Base-by-base conservation (phyloP, 2,888 invertebrate species). In the Anthophora plumipes region DNA sequence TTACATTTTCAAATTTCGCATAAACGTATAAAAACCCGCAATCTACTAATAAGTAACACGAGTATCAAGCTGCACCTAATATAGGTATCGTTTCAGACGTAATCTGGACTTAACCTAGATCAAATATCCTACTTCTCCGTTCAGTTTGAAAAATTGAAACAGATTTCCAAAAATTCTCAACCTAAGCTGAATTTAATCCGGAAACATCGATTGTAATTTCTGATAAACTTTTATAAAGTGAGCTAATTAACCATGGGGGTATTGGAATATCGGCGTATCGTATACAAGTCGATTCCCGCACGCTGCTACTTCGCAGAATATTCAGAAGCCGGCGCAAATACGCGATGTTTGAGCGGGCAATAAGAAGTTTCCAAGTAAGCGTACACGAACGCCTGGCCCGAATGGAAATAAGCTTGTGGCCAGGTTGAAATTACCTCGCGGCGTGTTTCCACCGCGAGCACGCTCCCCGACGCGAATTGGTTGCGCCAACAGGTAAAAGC, bases 331-430 rank as follows among this genome's bases (percentile, higher is more conserved):
- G 17, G 20, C 25, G 57, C 41, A 39, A 67, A 57, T 31, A 50
- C 50, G 0, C 8, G 50, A 50, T n/a, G 66, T 39, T 66, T 54
- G 60, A 60, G n/a, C 25, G n/a, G 43, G n/a, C 52, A 54, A 60
- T 66, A 39, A 60, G 54, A 72, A 77, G 46, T 72, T 72, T 46
- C 31, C 71, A 17, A 66, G 71, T 46, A 54, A 50, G 20, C 50
- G 63, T 41, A 39, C 52, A 37, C 17, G 72, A 48, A 43, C n/a
- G 31, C 17, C 5, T 17, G 63, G 46, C 14, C 20, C 48, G 70
- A 64, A 73, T 66, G 73, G 57, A 59, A 73, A 59, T 73, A 73
- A 73, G 66, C 48, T 57, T 50, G 68, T 46, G 46, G 37, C 46
- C n/a, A 7, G 46, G 37, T 1, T 57, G 22, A 48, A 72, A 72